Evolutionary conservation across 1,140 invertebrate species (phyloP), one percentile per base, ranked within the genome.

Genomic region (Tetramorium simillimum): DNA sequence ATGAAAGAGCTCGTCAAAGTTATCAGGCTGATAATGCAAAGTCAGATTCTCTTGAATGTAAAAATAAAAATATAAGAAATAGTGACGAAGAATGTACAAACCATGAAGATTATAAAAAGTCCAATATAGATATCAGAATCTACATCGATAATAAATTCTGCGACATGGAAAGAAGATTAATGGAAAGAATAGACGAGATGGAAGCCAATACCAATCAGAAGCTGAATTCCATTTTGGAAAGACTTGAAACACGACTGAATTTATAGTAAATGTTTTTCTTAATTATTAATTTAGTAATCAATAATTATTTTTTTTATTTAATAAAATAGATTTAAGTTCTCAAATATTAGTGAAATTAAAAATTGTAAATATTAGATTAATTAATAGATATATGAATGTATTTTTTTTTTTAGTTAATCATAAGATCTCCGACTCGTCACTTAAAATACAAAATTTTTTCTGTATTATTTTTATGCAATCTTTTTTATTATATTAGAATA

Each of bases 121-220:
- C 21, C 7, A 78, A 90, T 67, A 78, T 60, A 43, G 87, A 92
- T 58, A 86, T 94, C 6, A 86, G 86, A 88, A 51, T 69, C 18
- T 93, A 93, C 56, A 93, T 95, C 69, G 95, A 95, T 63, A 88
- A 87, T 43, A 95, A 95, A 89, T 92, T 95, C 21, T 33, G 80
- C 67, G 92, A 94, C 75, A 91, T 95, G 81, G 95, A 95, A 72
- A 75, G 67, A 80, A 94, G 82, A 93, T 46, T 95, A 7, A 93
- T 88, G 73, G 65, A 90, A 75, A 92, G 85, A 89, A 92, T 95
- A 37, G 86, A 94, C 21, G 58, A 92, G 21, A 87, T 93, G 60
- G 94, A 95, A 82, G 33, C 73, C 12, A 91, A 73, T 33, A 94
- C 86, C 4, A 94, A 93, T 77, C 49, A 88, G 80, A 95, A 95